Conservation (phyloP, 2,797 vertebrate species). For the Simalia tracyae region DNA sequence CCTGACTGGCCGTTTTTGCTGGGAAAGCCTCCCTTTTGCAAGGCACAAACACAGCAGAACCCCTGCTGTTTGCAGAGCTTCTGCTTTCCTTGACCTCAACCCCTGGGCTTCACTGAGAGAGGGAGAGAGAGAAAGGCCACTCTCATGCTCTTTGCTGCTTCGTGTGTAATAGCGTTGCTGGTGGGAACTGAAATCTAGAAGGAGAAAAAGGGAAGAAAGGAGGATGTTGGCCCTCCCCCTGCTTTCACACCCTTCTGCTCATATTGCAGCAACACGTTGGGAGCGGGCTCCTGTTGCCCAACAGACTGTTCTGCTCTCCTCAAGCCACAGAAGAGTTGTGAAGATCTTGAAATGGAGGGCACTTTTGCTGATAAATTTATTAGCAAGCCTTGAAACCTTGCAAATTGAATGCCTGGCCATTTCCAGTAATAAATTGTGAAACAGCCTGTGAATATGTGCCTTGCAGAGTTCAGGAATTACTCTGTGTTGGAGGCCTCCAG, state of each 20-base stretch:
- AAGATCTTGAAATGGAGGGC: constrained; percentile 82
- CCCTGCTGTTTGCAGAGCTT: not conserved
- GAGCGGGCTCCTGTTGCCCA: constrained; percentile 75
- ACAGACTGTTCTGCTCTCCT: constrained; percentile 68
- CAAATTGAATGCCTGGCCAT: constrained; percentile 86
- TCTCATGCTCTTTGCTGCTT: constrained; percentile 38
- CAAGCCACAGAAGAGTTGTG: constrained; percentile 73
- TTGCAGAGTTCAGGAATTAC: constrained; percentile 81
- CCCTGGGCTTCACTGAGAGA: fast-evolving
- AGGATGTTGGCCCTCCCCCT: constrained; percentile 62
- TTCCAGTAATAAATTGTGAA: constrained; percentile 85
- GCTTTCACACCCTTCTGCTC: constrained; percentile 50
- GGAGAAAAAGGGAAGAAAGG: constrained; percentile 47
- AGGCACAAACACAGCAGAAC: not conserved
- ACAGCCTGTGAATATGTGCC: constrained; percentile 81
- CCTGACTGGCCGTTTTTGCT: not conserved
- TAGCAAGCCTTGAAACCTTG: constrained; percentile 82
- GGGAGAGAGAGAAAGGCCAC: not conserved
- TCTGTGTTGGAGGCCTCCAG: constrained; percentile 77
- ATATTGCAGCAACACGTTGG: constrained; percentile 73
- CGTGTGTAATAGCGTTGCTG: constrained; percentile 20
- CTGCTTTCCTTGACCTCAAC: not conserved
- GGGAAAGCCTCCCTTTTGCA: not conserved
- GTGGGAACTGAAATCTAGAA: constrained; percentile 23
- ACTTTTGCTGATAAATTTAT: constrained; percentile 88